Conservation (phyloP, 1,140 invertebrate species). For the Bombus soroeensis region DNA sequence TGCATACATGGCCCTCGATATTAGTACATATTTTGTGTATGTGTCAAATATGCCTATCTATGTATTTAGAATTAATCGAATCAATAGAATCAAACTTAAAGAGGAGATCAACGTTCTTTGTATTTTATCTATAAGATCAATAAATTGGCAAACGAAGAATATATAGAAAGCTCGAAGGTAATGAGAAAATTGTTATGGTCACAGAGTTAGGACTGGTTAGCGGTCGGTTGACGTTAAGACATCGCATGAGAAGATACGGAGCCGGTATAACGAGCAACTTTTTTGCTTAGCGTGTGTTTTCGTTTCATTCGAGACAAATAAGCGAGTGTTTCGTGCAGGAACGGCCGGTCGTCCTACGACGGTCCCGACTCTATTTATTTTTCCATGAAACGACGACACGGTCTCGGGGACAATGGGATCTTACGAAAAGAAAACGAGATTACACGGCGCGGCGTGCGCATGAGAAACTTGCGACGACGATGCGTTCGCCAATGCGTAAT, state of each 20-base stretch:
- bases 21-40: not conserved
- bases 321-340: conserved; percentile 12
- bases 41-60: too few species aligned
- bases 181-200: conserved; percentile 1
- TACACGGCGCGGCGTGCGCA: not conserved
- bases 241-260: not conserved
- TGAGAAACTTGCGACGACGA: not conserved
- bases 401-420: conserved; percentile 3
- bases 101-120: too few species aligned
- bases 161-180: too few species aligned
- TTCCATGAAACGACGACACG: not conserved
- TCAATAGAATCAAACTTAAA: too few species aligned
- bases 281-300: conserved; percentile 30
- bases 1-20: not conserved
- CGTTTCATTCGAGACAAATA: conserved; percentile 38
- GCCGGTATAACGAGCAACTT: conserved; percentile 21
- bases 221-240: not conserved
- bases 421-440: conserved; percentile 26
- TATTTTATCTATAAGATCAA: too few species aligned
- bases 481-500: not conserved
- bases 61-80: too few species aligned
- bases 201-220: not conserved
- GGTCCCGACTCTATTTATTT: conserved; percentile 24
- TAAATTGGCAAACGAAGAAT: too few species aligned
- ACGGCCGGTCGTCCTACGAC: not conserved